Conservation (phyloP, 2,113 vertebrate species). For the Parus major region DNA sequence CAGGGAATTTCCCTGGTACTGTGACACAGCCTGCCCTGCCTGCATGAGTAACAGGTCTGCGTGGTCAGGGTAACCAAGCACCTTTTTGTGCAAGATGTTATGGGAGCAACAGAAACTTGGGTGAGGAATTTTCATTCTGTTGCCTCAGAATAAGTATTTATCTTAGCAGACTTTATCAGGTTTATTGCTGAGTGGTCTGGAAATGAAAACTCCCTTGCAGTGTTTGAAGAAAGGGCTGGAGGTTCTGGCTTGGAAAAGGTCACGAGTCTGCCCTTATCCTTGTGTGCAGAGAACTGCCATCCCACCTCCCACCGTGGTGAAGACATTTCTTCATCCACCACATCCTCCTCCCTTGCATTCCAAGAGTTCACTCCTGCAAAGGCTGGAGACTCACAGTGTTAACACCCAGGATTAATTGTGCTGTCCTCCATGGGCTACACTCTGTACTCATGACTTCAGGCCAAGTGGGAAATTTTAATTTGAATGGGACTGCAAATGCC, state of each 20-base stretch:
- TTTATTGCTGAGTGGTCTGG: not conserved
- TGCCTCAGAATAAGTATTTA: not conserved
- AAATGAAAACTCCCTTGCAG: not conserved
- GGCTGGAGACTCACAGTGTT: not conserved
- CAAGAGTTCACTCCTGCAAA: not conserved
- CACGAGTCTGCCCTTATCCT: accelerated
- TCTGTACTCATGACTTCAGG: not conserved
- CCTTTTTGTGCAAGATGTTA: not conserved
- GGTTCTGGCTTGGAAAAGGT: not conserved
- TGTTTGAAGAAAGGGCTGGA: not conserved
- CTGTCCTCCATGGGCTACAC: not conserved
- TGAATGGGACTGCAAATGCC: not conserved
- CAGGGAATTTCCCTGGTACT: not conserved
- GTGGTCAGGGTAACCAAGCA: not conserved
- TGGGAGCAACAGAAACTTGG: not conserved
- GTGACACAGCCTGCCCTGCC: not conserved
- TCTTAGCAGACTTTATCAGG: not conserved
- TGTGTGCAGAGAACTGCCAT: not conserved
- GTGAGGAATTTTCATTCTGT: not conserved
- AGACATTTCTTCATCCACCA: not conserved
- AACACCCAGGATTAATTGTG: not conserved
- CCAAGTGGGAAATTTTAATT: not conserved
- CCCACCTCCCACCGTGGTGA: not conserved
- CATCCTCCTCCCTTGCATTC: not conserved
- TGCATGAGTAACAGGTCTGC: not conserved